A percentile compares a stretch with the other conserved stretches of the same genome.
phyloP scores from a whole-genome alignment of 2,113 vertebrate genomes.

The Cyanoderma ruficeps region DNA sequence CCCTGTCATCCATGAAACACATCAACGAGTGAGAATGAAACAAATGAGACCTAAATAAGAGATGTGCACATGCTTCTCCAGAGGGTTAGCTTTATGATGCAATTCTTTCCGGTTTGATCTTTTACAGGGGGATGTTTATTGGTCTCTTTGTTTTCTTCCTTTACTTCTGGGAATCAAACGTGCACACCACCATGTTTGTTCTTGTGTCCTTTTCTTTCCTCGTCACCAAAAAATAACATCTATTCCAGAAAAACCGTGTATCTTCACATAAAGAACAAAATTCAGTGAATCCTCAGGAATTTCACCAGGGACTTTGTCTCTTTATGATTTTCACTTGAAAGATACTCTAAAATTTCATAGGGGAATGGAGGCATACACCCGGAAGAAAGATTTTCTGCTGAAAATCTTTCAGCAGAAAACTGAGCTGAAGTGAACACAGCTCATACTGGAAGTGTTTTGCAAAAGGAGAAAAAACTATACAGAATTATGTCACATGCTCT shows the following conservation, averaged over 20 bases:
- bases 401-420: too few relatives aligned
- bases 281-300: neutral
- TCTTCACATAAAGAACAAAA: neutral
- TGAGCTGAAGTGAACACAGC: neutral
- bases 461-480: neutral
- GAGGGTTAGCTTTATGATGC: neutral
- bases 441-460: neutral
- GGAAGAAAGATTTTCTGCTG: neutral
- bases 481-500: neutral
- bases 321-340: neutral
- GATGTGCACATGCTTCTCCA: neutral
- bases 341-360: neutral
- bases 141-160: neutral
- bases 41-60: neutral
- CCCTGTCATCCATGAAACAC: neutral
- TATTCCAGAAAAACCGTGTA: neutral
- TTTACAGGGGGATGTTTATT: neutral
- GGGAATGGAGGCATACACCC: neutral
- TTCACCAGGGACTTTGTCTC: neutral
- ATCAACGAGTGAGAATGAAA: accelerated
- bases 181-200: neutral
- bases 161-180: neutral
- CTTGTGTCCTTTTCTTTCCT: neutral
- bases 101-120: neutral
- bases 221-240: neutral